phyloP scores from a whole-genome alignment of 2,797 vertebrate species.

The Bradypus variegatus region DNA sequence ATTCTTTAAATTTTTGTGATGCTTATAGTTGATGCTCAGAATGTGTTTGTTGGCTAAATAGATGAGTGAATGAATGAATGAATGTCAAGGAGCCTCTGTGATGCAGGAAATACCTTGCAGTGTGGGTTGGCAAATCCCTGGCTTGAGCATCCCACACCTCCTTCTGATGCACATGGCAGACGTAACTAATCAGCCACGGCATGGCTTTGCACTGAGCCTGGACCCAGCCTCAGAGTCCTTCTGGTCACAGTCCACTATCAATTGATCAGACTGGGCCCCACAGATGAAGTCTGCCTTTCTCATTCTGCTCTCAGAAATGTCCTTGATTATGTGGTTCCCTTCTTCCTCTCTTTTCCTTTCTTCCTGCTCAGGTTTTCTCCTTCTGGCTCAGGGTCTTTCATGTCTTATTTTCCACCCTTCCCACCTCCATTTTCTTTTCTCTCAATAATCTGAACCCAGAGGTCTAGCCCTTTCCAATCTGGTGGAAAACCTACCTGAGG shows the following conservation, averaged over 20 bases:
- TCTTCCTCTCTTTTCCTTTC: neutral
- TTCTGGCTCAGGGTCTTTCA: neutral
- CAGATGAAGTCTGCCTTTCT: neutral
- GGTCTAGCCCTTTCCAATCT: neutral
- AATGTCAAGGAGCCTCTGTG: neutral
- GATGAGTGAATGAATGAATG: neutral
- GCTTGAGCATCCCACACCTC: neutral
- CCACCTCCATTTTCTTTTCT: neutral
- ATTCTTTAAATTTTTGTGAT: neutral
- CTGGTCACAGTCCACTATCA: too few species aligned
- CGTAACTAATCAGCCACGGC: neutral
- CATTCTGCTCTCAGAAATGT: neutral
- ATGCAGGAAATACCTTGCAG: neutral
- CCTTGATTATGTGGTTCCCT: neutral
- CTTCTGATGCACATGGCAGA: neutral
- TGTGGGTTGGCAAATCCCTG: neutral
- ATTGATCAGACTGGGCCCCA: neutral
- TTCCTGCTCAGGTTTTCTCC: neutral
- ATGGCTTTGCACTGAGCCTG: neutral
- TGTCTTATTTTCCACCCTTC: neutral
- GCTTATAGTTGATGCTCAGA: neutral
- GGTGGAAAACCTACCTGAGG: constrained; percentile 42
- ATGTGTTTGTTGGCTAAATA: neutral
- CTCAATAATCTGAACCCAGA: neutral
- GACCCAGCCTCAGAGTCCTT: neutral